Conservation (phyloP, 2,113 vertebrate genomes). For the Grammomys dolichurus region DNA sequence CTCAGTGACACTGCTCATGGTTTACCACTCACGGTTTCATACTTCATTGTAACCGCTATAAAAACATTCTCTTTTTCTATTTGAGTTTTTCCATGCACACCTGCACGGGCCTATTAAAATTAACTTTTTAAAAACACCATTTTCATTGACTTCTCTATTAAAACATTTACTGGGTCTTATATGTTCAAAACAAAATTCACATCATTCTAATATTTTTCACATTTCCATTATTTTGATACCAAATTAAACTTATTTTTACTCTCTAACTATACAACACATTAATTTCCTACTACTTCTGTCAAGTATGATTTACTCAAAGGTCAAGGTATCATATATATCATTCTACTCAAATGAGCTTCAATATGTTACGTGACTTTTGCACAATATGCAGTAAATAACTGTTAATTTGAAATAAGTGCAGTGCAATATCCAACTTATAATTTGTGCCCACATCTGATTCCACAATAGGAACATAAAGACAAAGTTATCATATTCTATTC, state of each 20-base stretch:
- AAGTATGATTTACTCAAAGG: background rate
- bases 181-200: slow-evolving; percentile 6
- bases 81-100: background rate
- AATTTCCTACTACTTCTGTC: background rate
- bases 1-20: background rate
- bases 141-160: slow-evolving; percentile 17
- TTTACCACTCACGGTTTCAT: slow-evolving; percentile 17
- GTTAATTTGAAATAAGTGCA: slow-evolving; percentile 47
- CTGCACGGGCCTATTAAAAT: background rate
- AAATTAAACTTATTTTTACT: slow-evolving; percentile 45
- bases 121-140: slow-evolving; percentile 29
- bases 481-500: slow-evolving; percentile 46
- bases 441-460: slow-evolving; percentile 23
- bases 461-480: background rate
- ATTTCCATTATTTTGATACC: slow-evolving; percentile 24
- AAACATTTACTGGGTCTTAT: background rate
- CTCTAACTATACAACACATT: background rate
- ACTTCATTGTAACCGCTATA: background rate
- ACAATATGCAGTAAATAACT: slow-evolving; percentile 26
- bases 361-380: slow-evolving; percentile 9
- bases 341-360: background rate
- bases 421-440: slow-evolving; percentile 31
- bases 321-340: background rate
- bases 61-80: slow-evolving; percentile 31
- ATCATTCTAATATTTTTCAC: background rate